Percentiles rank a stretch among this genome's conserved stretches.
phyloP scores from a whole-genome alignment of 1,140 invertebrate species.

The Saccostrea glomerata region DNA sequence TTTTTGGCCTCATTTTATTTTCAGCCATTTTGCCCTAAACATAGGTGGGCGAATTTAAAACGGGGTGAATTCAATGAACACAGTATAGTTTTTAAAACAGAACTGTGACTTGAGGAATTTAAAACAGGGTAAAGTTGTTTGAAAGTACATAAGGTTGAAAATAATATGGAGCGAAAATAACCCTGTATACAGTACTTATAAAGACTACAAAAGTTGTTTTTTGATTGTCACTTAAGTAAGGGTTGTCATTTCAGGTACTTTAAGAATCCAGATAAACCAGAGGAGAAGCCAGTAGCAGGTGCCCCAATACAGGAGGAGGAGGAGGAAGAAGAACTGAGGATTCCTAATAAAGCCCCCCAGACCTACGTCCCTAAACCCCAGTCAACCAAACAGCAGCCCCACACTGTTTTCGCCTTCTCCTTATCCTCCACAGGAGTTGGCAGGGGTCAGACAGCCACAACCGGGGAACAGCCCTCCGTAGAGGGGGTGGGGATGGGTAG shows the following conservation, averaged over 20 bases:
- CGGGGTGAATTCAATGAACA: too few relatives aligned
- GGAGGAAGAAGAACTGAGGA: not conserved
- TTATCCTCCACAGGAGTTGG: constrained; percentile 42
- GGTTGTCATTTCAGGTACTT: not conserved
- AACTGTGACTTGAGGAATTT: too few relatives aligned
- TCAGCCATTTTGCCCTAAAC: too few relatives aligned
- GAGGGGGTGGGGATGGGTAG: not conserved
- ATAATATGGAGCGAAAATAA: too few relatives aligned
- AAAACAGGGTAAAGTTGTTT: too few relatives aligned
- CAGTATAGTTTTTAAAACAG: too few relatives aligned
- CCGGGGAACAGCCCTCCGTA: not conserved
- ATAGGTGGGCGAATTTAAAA: too few relatives aligned
- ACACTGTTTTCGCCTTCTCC: constrained; percentile 16
- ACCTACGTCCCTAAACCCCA: constrained; percentile 6
- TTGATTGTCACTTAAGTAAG: too few relatives aligned
- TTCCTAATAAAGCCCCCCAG: not conserved
- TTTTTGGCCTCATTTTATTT: too few relatives aligned
- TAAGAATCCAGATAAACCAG: not conserved
- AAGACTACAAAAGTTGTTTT: too few relatives aligned
- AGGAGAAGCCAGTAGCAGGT: not conserved
- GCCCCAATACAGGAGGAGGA: constrained; percentile 8
- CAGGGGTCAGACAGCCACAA: constrained; percentile 4
- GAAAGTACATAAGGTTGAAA: too few relatives aligned
- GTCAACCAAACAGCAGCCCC: not conserved
- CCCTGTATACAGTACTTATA: too few relatives aligned